Conservation (phyloP, 2,113 vertebrate species). For the Centropus unirufus region DNA sequence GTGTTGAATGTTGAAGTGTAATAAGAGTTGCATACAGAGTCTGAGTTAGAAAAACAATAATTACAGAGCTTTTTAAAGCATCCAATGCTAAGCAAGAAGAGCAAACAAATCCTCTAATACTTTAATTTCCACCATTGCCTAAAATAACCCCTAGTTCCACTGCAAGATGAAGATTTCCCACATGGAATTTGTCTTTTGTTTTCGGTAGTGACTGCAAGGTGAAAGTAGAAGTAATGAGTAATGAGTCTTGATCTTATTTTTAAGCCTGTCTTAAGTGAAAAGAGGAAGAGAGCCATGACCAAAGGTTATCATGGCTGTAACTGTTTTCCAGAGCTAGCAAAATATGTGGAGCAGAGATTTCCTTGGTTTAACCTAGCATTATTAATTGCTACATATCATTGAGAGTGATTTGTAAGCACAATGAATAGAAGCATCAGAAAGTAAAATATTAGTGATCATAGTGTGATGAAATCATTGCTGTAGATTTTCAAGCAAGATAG, state of each 20-base stretch:
- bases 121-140: not conserved
- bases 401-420: not conserved
- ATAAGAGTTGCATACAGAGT: not conserved
- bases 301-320: not conserved
- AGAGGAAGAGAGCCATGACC: not conserved
- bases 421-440: not conserved
- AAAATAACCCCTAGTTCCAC: not conserved
- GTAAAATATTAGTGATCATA: not conserved
- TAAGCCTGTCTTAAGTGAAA: not conserved
- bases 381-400: not conserved
- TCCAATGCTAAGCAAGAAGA: not conserved
- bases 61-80: not conserved
- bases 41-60: not conserved
- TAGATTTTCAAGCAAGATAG: not conserved
- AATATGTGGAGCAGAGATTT: not conserved
- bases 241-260: not conserved
- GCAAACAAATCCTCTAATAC: not conserved
- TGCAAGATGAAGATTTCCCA: not conserved
- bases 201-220: not conserved
- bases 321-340: not conserved
- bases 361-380: not conserved
- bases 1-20: not conserved
- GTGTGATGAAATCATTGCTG: not conserved
- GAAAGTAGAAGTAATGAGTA: not conserved
- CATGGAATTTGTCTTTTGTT: not conserved